Evolutionary conservation across 1,140 invertebrate species (phyloP).

Genomic region (Aphidius gifuensis): DNA sequence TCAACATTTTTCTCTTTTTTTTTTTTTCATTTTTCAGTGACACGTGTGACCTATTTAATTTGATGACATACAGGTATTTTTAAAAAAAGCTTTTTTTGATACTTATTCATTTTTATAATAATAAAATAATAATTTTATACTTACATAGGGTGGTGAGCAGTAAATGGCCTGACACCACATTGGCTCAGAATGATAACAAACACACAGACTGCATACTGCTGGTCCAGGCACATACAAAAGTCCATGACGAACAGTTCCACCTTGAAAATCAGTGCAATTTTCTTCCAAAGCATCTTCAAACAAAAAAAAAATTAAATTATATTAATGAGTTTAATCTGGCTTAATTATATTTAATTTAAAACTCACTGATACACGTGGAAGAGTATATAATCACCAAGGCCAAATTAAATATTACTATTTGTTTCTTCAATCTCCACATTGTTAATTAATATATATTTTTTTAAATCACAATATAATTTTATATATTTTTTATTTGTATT

Average conservation of each 20-base stretch:
- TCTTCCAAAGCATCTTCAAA: slow-evolving; percentile 64
- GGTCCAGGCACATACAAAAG: slow-evolving; percentile 79
- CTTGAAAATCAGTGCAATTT: slow-evolving; percentile 78
- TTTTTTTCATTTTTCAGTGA: too few relatives aligned
- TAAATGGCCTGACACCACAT: slow-evolving; percentile 84
- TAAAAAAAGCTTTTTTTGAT: neutral
- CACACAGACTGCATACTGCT: slow-evolving; percentile 80
- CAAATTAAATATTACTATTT: too few relatives aligned
- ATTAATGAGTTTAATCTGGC: neutral
- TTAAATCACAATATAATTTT: too few relatives aligned
- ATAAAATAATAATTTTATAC: slow-evolving; percentile 28
- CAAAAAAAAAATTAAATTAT: neutral
- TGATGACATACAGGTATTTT: neutral
- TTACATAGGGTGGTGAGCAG: slow-evolving; percentile 79
- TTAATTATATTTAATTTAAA: too few relatives aligned
- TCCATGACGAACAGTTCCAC: slow-evolving; percentile 71
- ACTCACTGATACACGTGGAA: too few relatives aligned
- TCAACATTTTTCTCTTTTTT: too few relatives aligned
- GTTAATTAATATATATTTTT: too few relatives aligned
- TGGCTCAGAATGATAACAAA: slow-evolving; percentile 79
- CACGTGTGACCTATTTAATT: neutral
- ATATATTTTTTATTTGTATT: too few relatives aligned
- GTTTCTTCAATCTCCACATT: too few relatives aligned
- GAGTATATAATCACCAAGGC: too few relatives aligned
- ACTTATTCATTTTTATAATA: neutral